Conservation (phyloP, 1,140 invertebrate species). For the Leptoteleia sp. region DNA sequence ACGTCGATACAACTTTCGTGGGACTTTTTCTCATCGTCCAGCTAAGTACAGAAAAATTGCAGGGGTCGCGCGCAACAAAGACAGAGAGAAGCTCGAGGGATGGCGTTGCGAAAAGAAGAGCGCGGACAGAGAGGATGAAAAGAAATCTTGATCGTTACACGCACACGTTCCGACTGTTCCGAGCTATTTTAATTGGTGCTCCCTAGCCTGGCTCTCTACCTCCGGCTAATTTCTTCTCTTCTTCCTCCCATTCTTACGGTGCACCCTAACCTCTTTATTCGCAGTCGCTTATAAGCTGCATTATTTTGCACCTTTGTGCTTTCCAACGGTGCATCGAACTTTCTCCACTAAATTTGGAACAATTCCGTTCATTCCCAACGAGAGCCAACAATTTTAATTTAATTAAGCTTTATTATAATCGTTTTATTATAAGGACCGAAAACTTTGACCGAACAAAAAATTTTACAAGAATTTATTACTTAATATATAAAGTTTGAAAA, state of each 20-base stretch:
- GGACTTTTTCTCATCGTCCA: neutral
- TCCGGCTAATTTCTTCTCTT: slow-evolving; percentile 58
- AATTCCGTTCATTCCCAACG: too few relatives aligned
- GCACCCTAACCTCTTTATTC: slow-evolving; percentile 47
- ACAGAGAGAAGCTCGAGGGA: slow-evolving; percentile 25
- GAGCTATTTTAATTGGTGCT: slow-evolving; percentile 65
- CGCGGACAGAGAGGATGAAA: slow-evolving; percentile 28
- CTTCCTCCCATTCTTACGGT: slow-evolving; percentile 27
- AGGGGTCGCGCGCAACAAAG: slow-evolving; percentile 33
- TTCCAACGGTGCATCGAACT: too few relatives aligned
- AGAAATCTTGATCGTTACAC: slow-evolving; percentile 66
- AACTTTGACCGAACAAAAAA: too few relatives aligned
- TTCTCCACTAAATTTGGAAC: too few relatives aligned
- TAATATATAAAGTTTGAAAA: too few relatives aligned
- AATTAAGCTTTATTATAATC: too few relatives aligned
- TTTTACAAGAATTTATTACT: too few relatives aligned
- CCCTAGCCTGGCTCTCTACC: slow-evolving; percentile 33
- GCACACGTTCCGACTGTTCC: slow-evolving; percentile 61
- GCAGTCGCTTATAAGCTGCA: slow-evolving; percentile 13
- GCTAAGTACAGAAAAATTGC: slow-evolving; percentile 52
- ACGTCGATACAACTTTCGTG: slow-evolving; percentile 11
- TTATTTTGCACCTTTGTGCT: slow-evolving; percentile 27
- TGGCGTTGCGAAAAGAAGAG: slow-evolving; percentile 23
- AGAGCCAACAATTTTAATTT: too few relatives aligned
- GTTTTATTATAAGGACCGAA: too few relatives aligned